Percentiles rank a stretch among this genome's conserved stretches.
Conservation (phyloP, 2,888 invertebrate genomes). For the Drosophila nr. perissopoda region DNA sequence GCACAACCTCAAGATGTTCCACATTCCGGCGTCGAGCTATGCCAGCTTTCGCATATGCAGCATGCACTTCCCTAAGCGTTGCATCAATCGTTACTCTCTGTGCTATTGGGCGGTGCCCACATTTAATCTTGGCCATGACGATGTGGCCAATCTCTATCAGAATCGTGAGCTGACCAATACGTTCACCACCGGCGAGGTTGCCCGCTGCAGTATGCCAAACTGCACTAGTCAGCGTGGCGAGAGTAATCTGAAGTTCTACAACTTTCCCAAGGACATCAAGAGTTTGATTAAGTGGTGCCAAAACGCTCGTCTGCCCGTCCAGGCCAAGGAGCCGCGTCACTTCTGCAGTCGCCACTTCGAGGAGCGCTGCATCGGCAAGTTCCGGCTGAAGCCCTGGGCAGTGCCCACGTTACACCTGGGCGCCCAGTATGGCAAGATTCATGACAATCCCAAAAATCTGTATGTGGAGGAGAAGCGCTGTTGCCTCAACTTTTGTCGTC, state of each 20-base stretch:
- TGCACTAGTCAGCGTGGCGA: conserved; percentile 80
- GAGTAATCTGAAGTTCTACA: conserved; percentile 82
- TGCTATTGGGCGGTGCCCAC: conserved; percentile 83
- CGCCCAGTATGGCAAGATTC: conserved; percentile 80
- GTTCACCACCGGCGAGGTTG: conserved; percentile 80
- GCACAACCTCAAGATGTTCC: conserved; percentile 82
- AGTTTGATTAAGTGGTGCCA: conserved; percentile 82
- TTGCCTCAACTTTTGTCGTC: conserved; percentile 79
- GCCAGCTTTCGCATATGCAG: conserved; percentile 78
- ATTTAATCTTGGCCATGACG: conserved; percentile 81
- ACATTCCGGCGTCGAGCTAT: conserved; percentile 71
- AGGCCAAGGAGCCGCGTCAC: conserved; percentile 80
- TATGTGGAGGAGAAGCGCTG: conserved; percentile 82
- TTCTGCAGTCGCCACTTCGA: conserved; percentile 82
- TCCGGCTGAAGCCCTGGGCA: conserved; percentile 82
- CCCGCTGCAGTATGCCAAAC: conserved; percentile 82
- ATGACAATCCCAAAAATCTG: conserved; percentile 80
- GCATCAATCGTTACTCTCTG: conserved; percentile 81
- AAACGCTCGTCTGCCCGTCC: conserved; percentile 80
- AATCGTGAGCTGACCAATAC: conserved; percentile 81
- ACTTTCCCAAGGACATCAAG: conserved; percentile 80
- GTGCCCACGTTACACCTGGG: conserved; percentile 81
- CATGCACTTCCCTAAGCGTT: conserved; percentile 82
- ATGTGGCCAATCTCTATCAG: conserved; percentile 82
- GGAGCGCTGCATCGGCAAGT: conserved; percentile 82